These are phyloP conservation scores for Rhinoraja longicauda DNA, from an alignment of 2,797 vertebrate species.

Conservation along the genomic window DNA sequence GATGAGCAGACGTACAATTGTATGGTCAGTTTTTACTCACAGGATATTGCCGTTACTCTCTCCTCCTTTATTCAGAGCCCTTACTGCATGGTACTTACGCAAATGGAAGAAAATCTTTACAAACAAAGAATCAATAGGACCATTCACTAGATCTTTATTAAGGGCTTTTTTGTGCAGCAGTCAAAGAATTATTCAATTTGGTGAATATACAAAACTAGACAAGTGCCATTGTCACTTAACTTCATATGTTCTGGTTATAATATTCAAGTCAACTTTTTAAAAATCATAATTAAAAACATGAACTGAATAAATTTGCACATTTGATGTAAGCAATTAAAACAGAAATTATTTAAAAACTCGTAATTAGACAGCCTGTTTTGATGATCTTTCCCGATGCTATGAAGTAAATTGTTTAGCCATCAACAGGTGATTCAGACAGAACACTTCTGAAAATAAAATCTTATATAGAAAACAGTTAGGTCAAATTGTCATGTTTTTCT, in stretches of 20 bases:
- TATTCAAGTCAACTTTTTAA: background rate
- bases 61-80: background rate
- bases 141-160: constrained; percentile 63
- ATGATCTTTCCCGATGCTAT: background rate
- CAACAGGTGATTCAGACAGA: too few species aligned
- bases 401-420: background rate
- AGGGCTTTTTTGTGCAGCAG: constrained; percentile 43
- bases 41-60: background rate
- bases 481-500: background rate
- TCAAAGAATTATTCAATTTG: background rate
- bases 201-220: background rate
- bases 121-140: constrained; percentile 61
- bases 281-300: background rate
- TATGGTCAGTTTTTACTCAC: background rate
- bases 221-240: background rate
- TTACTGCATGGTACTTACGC: constrained; percentile 63
- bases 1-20: background rate
- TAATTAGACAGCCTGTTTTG: background rate
- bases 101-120: constrained; percentile 64
- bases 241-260: background rate
- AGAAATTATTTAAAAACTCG: background rate
- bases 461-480: background rate
- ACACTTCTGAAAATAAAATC: background rate
- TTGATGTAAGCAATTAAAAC: background rate
- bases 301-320: background rate